Evolutionary conservation across 2,888 invertebrate genomes (phyloP), one percentile per base, ranked within the genome.

Genomic region (Vanessa cardui): DNA sequence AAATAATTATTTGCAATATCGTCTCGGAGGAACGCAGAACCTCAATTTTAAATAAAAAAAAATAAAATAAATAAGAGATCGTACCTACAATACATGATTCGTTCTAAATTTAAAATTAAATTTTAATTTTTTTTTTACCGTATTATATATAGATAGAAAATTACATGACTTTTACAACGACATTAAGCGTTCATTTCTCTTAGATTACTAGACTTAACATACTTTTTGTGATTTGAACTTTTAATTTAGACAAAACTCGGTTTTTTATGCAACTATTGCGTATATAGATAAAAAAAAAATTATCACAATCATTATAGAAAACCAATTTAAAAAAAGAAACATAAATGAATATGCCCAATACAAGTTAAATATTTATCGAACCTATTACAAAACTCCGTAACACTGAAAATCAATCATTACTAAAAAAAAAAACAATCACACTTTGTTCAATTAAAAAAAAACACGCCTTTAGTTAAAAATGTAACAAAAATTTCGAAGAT

Each of bases 161-260:
- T 50, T 45, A 62, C 26, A 54, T 26, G 52, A 62, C 33, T 56
- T 56, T 56, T 39, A 56, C 15, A 52, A 52, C 56, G 33, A 33
- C 9, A 18, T 54, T 16, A 54, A 56, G 56, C 56, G 50, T 59
- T 58, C 45, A 26, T 50, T 59, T 62, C 62, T 58, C 58, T 58
- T 67, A 67, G 20, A 12, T 58, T 67, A 63, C 26, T 58, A 62
- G 62, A 62, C 52, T 67, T 62, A 62, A 45, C 18, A 62, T 68
- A 63, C 18, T 20, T 63, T 63, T 63, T 60, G 67, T 68, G 59
- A 60, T 63, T 68, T 63, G 63, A 68, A 63, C 63, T 68, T 63
- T 62, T 18, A 16, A 54, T 15, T 16, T 26, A 7, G 26, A 18
- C 6, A 16, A 8, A n/a, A 18, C 9, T 39, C 6, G 26, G 18